phyloP scores from a whole-genome alignment of 2,888 invertebrate genomes.

The Hanleya hanleyi region DNA sequence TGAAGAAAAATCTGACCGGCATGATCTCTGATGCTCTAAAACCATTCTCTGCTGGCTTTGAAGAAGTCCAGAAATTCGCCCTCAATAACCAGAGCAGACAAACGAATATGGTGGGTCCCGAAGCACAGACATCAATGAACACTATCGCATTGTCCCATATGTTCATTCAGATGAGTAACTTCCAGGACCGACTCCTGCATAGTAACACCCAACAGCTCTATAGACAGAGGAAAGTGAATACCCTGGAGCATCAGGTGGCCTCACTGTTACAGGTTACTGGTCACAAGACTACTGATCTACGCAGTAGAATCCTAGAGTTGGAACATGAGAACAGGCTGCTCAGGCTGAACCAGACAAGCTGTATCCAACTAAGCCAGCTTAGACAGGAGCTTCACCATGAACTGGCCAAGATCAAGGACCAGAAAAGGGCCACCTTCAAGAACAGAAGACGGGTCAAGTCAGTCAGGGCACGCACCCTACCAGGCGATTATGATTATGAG shows the following conservation, averaged over 20 bases:
- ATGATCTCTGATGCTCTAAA: neutral
- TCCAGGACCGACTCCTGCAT: neutral
- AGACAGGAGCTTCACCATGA: neutral
- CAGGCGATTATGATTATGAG: neutral
- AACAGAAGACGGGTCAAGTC: neutral
- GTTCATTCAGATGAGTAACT: neutral
- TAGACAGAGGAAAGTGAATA: neutral
- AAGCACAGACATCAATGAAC: neutral
- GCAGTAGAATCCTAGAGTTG: neutral
- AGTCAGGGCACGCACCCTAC: neutral
- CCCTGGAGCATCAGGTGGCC: neutral
- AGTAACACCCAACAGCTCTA: neutral
- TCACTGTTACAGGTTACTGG: neutral
- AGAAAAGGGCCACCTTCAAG: neutral
- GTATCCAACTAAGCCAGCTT: neutral
- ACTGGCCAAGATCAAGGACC: neutral
- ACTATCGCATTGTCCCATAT: neutral
- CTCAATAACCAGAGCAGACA: neutral
- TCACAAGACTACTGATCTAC: neutral
- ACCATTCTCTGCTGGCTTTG: neutral
- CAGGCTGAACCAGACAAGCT: neutral
- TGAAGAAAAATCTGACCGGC: neutral
- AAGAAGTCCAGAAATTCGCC: neutral
- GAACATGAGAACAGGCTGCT: constrained; percentile 3
- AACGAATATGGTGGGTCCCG: neutral